These are phyloP conservation scores for Epinephelus awoara DNA, from an alignment of 2,797 vertebrate species.

Conservation along the genomic window DNA sequence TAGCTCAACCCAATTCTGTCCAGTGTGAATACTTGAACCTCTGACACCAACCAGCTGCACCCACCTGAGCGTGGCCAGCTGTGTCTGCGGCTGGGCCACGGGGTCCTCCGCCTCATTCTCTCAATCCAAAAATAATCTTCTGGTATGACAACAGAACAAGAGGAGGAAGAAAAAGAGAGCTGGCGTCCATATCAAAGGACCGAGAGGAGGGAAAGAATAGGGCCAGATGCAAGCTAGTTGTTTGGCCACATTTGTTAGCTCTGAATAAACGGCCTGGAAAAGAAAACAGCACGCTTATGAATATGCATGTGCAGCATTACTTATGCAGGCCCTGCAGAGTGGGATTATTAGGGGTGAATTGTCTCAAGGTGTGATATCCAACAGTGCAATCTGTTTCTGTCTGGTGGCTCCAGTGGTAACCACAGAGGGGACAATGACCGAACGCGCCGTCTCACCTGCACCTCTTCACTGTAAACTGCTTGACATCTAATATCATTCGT, in stretches of 20 bases:
- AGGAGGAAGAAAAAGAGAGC: slow-evolving; percentile 73
- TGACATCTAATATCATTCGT: neutral
- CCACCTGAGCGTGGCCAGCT: slow-evolving; percentile 62
- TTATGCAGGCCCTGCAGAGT: slow-evolving; percentile 51
- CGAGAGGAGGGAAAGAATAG: slow-evolving; percentile 74
- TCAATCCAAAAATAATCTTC: slow-evolving; percentile 78
- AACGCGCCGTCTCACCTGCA: slow-evolving; percentile 8
- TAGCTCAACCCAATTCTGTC: slow-evolving; percentile 38
- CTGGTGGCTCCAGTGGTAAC: slow-evolving; percentile 44
- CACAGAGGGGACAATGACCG: slow-evolving; percentile 36
- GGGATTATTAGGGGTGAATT: slow-evolving; percentile 61
- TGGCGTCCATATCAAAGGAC: slow-evolving; percentile 81
- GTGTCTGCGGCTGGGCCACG: slow-evolving; percentile 28
- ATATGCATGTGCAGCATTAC: slow-evolving; percentile 76
- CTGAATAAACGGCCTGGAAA: slow-evolving; percentile 68
- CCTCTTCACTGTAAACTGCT: slow-evolving; percentile 4
- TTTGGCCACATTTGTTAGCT: slow-evolving; percentile 58
- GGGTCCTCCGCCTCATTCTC: slow-evolving; percentile 62
- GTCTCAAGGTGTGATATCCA: slow-evolving; percentile 69
- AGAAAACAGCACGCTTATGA: slow-evolving; percentile 60
- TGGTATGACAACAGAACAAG: slow-evolving; percentile 80
- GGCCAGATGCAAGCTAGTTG: slow-evolving; percentile 79
- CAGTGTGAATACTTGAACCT: slow-evolving; percentile 59
- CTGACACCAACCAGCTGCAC: slow-evolving; percentile 77
- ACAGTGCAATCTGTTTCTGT: slow-evolving; percentile 31